Conservation (phyloP, 2,888 invertebrate species). For the Eupithecia dodoneata region DNA sequence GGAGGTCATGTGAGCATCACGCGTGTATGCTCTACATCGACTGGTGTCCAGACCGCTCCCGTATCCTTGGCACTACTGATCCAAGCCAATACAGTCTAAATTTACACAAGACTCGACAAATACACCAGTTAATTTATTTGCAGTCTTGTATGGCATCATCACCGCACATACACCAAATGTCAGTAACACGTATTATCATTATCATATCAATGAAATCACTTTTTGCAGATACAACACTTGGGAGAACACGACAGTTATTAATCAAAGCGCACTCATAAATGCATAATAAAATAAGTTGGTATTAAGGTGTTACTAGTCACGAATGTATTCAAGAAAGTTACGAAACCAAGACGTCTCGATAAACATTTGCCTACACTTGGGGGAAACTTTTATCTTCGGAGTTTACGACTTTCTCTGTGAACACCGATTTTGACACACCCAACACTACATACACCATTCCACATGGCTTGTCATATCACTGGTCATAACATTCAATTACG, state of each 20-base stretch:
- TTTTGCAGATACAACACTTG: conserved; percentile 19
- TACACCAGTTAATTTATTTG: conserved; percentile 34
- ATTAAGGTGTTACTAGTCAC: conserved; percentile 45
- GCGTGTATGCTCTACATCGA: conserved; percentile 59
- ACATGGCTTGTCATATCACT: conserved; percentile 22
- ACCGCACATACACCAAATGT: conserved; percentile 32
- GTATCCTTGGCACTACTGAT: conserved; percentile 72
- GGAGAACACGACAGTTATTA: conserved; percentile 35
- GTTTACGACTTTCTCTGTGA: conserved; percentile 70
- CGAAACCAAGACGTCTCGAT: conserved; percentile 55
- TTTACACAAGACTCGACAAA: conserved; percentile 48
- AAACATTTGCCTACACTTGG: conserved; percentile 58
- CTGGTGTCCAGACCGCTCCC: conserved; percentile 61
- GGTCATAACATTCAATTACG: conserved; percentile 33
- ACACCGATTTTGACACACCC: conserved; percentile 44
- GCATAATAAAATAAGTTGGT: conserved; percentile 47
- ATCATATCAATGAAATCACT: conserved; percentile 35
- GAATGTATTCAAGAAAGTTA: conserved; percentile 56
- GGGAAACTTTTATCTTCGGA: conserved; percentile 57
- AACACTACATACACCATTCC: conserved; percentile 48
- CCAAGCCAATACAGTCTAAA: conserved; percentile 51
- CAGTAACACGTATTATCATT: conserved; percentile 39
- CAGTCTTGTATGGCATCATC: conserved; percentile 28
- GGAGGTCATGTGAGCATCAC: conserved; percentile 64
- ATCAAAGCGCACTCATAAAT: conserved; percentile 43